Percentiles rank a stretch among this genome's conserved stretches.
phyloP scores from a whole-genome alignment of 2,113 vertebrate genomes.

The Peucedramus taeniatus region DNA sequence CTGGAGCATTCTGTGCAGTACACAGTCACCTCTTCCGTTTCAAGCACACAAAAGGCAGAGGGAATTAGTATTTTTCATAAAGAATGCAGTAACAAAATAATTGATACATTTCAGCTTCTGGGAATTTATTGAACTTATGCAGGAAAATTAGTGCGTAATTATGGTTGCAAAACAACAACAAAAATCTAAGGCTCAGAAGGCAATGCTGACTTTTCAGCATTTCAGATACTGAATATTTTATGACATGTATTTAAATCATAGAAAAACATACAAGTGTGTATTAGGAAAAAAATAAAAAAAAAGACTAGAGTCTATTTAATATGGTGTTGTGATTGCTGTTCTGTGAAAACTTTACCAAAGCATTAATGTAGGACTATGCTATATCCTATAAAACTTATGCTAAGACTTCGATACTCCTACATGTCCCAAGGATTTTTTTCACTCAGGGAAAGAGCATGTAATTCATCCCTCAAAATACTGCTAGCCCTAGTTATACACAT shows the following conservation, averaged over 20 bases:
- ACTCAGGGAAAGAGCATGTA: background rate
- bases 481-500: background rate
- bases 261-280: background rate
- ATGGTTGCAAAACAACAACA: background rate
- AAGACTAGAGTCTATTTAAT: background rate
- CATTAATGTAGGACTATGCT: background rate
- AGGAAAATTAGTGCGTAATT: conserved; percentile 4
- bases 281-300: background rate
- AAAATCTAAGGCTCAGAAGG: background rate
- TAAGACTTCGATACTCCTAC: background rate
- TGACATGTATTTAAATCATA: background rate
- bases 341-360: background rate
- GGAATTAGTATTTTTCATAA: background rate
- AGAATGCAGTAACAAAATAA: background rate
- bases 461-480: background rate
- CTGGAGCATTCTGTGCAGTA: background rate
- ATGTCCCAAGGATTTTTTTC: background rate
- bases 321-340: background rate
- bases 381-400: background rate
- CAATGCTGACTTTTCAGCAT: background rate
- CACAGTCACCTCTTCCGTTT: background rate
- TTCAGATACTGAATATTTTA: conserved; percentile 29
- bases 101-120: conserved; percentile 10
- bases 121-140: conserved; percentile 14
- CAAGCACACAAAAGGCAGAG: background rate